phyloP scores from a whole-genome alignment of 2,888 invertebrate genomes.

The Allygus modestus region DNA sequence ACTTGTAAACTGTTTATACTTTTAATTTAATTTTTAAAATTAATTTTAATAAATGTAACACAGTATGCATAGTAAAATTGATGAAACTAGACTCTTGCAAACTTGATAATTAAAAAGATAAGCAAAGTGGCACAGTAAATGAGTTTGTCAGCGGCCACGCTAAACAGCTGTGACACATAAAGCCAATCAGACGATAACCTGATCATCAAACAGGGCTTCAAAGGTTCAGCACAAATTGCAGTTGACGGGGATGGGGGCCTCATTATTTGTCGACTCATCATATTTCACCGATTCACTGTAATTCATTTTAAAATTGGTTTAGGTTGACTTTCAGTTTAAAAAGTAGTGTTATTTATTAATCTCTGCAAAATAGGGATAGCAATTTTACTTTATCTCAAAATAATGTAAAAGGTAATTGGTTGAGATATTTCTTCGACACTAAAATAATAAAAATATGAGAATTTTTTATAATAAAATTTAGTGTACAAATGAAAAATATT shows the following conservation, averaged over 20 bases:
- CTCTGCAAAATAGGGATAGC: not conserved
- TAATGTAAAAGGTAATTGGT: no score
- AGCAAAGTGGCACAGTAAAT: constrained; percentile 1
- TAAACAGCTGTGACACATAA: constrained; percentile 48
- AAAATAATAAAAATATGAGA: no score
- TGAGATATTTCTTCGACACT: no score
- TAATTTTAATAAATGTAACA: no score
- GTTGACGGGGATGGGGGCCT: not conserved
- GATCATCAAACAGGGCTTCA: constrained; percentile 36
- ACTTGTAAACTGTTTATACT: no score
- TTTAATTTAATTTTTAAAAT: no score
- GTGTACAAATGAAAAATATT: no score
- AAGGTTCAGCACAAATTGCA: constrained; percentile 33
- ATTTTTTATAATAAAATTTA: no score
- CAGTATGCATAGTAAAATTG: not conserved
- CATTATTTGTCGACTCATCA: constrained; percentile 20
- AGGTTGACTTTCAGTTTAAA: not conserved
- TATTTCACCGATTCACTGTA: constrained; percentile 7
- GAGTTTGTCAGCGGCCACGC: constrained; percentile 25
- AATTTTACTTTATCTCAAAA: no score
- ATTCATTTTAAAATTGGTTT: not conserved
- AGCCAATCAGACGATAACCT: constrained; percentile 45
- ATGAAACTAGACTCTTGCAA: not conserved
- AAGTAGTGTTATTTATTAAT: not conserved
- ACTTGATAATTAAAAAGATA: constrained; percentile 1